Percentiles rank a stretch among this genome's conserved stretches.
Evolutionary conservation across 2,113 vertebrate species (phyloP).

Genomic region (Melanostigma gelatinosum): DNA sequence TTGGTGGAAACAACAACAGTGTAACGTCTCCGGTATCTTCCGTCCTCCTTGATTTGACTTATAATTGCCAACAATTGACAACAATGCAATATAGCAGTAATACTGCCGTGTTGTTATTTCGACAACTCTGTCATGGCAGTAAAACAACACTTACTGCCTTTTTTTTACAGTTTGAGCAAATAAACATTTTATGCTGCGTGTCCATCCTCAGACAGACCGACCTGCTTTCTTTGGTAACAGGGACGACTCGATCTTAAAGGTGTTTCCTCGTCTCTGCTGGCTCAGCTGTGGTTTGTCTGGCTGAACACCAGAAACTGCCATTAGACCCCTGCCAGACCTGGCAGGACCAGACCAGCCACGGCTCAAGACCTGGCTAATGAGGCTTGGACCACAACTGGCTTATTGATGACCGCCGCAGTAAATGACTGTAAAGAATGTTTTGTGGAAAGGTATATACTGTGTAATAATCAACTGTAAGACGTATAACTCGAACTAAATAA

Average conservation of each 20-base stretch:
- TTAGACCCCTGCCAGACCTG: conserved; percentile 1
- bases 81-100: neutral
- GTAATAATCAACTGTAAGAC: neutral
- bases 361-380: conserved; percentile 12
- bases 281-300: conserved; percentile 3
- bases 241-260: neutral
- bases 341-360: neutral
- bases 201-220: neutral
- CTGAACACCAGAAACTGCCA: neutral
- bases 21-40: neutral
- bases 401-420: neutral
- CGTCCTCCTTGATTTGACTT: neutral
- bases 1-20: neutral
- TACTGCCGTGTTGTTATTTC: neutral
- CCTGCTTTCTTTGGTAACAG: neutral
- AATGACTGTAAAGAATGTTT: neutral
- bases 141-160: neutral
- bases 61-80: neutral
- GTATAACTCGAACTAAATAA: no score
- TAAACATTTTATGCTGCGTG: neutral
- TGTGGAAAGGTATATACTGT: no score
- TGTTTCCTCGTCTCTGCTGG: neutral
- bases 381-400: neutral
- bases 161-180: neutral
- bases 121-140: no score